Conservation (phyloP, 2,797 vertebrate genomes). For the Mormyrus hasselquistii region DNA sequence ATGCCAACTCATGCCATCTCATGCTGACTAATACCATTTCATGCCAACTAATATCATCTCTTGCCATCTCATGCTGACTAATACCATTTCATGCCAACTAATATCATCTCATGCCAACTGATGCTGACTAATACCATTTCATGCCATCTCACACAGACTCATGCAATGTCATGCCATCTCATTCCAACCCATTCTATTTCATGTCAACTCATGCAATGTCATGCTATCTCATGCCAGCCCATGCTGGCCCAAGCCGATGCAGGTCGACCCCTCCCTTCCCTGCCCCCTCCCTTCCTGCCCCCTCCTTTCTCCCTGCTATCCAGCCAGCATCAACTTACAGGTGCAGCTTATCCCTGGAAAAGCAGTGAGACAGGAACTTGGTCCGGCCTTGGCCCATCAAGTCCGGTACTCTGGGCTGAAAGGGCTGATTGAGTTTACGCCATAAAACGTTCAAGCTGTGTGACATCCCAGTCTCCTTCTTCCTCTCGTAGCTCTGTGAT, state of each 20-base stretch:
- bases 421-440: constrained; percentile 69
- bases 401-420: constrained; percentile 79
- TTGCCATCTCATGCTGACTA: neutral
- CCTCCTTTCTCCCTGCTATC: neutral
- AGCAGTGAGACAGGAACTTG: constrained; percentile 83
- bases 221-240: neutral
- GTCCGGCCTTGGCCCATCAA: constrained; percentile 55
- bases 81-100: neutral
- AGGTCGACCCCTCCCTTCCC: neutral
- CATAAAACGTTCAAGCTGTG: constrained; percentile 65
- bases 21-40: neutral
- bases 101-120: neutral
- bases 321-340: constrained; percentile 50
- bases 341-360: constrained; percentile 89
- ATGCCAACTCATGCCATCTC: neutral
- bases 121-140: neutral
- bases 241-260: neutral
- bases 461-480: constrained; percentile 69
- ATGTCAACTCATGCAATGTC: neutral
- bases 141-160: neutral
- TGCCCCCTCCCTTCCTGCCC: neutral
- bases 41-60: too few species aligned
- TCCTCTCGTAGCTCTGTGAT: constrained; percentile 77
- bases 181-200: neutral
- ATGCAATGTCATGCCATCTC: neutral